Evolutionary conservation across 1,140 invertebrate species (phyloP), one percentile per base, ranked within the genome.

Genomic region (Pseudomyrmex flavicornis): DNA sequence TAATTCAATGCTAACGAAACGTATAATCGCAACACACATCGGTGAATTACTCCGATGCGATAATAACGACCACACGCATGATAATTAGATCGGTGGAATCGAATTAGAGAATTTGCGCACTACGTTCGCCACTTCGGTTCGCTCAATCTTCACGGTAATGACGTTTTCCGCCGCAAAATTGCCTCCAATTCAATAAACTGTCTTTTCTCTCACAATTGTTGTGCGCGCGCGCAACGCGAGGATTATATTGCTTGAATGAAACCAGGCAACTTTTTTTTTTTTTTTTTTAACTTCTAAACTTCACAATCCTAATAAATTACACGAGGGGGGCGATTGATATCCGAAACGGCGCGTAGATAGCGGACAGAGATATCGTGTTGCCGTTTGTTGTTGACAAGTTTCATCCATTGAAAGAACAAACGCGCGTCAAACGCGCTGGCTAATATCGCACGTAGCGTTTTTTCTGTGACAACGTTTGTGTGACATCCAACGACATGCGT

Each of bases 31-130:
- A 85, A 46, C 52, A 62, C 70, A 69, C 70, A 73, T 82, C 75
- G 70, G 44, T 63, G 26, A 86, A 86, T 87, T 86, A 69, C 86
- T 76, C 76, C 50, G 72, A 86, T 87, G 77, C 26, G 62, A 86
- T 76, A 86, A 75, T 87, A 87, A 87, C 63, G 70, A 86, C 20
- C 72, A 62, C 35, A 35, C 35, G 35, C 35, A 35, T 61, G 83
- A 83, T 87, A 87, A 87, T 87, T 87, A 83, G 65, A 82, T 86
- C 66, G 82, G 48, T 58, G 0, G 52, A 52, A 26, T 58, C 56
- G 68, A 86, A 87, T 83, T 87, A 82, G 68, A 54, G 79, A 74
- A 44, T 35, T 35, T 20, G 17, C 9, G 72, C 15, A 17, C 17
- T 46, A 46, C 35, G n/a, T 80, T 72, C 54, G 70, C 59, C 54